phyloP scores from a whole-genome alignment of 2,113 vertebrate genomes.

The Heptranchias perlo region DNA sequence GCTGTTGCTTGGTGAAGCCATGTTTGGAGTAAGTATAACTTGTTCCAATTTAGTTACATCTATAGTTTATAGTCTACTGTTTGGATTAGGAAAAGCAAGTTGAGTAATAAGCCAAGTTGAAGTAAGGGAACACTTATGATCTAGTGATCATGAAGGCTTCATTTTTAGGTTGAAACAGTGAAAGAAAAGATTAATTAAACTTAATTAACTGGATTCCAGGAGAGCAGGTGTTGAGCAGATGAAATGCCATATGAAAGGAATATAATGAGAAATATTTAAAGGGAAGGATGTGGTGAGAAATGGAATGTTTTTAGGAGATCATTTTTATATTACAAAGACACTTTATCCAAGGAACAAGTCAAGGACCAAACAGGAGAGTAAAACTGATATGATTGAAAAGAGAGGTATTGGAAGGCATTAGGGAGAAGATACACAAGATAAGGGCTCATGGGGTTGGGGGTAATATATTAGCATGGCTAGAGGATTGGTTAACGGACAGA shows the following conservation, averaged over 20 bases:
- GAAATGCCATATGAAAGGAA: background rate
- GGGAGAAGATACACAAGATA: too few relatives aligned
- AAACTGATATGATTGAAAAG: background rate
- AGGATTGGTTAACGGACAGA: too few relatives aligned
- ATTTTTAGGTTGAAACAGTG: background rate
- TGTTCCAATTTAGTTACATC: too few relatives aligned
- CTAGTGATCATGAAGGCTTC: too few relatives aligned
- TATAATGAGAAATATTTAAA: background rate
- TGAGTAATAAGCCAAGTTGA: too few relatives aligned
- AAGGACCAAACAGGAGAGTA: background rate
- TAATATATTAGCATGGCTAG: too few relatives aligned
- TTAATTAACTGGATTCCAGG: background rate
- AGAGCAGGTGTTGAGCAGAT: background rate
- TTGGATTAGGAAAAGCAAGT: too few relatives aligned
- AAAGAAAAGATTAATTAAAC: background rate
- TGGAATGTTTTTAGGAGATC: background rate
- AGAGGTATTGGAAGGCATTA: background rate
- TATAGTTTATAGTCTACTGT: too few relatives aligned
- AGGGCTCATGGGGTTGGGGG: too few relatives aligned
- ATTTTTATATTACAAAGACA: background rate
- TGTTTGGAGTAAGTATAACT: background rate
- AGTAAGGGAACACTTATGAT: too few relatives aligned
- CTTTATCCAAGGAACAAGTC: background rate
- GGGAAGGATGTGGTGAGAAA: background rate
- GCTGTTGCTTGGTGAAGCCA: background rate